Base-by-base conservation (phyloP, 2,888 invertebrate species). In the Agrenia bidenticulata region DNA sequence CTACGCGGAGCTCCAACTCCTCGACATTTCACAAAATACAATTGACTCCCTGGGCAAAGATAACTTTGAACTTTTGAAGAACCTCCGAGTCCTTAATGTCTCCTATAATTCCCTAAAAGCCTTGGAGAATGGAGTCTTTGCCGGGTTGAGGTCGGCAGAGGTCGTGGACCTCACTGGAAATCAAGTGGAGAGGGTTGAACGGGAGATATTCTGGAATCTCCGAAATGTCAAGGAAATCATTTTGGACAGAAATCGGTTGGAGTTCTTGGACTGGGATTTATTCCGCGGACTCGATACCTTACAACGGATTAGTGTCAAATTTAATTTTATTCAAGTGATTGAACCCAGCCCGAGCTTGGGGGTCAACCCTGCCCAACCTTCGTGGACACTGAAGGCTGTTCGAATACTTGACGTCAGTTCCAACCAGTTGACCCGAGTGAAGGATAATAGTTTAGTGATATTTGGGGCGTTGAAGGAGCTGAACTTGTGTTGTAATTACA, bases 401-500 rank as follows among this genome's bases (percentile, higher is more conserved):
- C 61, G 60, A 54, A 56, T 57, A 41, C 55, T 73, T 27, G 73
- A 73, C 61, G 50, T 73, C 21, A 66, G 66, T 53, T 69, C 60
- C 15, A 73, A 73, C 65, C 73, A 73, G 67, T 64, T 73, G 63
- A 72, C 73, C 39, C 53, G 72, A 50, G 69, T 73, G 42, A 66
- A 66, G 57, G 65, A 73, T 64, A 64, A 69, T 45, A 62, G 70
- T 27, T 60, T 73, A 37, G 60, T 58, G 45, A 61, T 69, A 45
- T 69, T 73, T 65, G 55, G 55, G 39, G 63, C 67, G 54, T 66
- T 73, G 7, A 63, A 58, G 37, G 69, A 68, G 41, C 66, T 73
- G 51, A 73, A 73, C 69, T 66, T 73, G 54, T 72, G 70, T 64
- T 70, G 70, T 61, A 73, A 73, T 64, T 73, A 72, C 63, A 72